A percentile compares a stretch with the other conserved stretches of the same genome.
Evolutionary conservation across 2,888 invertebrate genomes (phyloP).

Genomic region (Agonopterix heracliana): DNA sequence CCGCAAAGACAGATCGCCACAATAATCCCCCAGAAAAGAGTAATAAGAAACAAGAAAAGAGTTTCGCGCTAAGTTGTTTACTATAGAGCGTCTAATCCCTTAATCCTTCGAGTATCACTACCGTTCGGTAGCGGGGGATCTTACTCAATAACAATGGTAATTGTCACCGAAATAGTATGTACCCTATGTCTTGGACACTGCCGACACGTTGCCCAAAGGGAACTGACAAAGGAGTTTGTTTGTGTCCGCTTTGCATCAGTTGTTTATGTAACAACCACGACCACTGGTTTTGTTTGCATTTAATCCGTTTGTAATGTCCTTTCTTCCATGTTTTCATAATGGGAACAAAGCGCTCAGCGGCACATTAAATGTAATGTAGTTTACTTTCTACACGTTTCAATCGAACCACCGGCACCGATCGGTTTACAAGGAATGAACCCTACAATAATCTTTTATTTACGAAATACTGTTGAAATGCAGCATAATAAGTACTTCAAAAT

Average conservation of each 20-base stretch:
- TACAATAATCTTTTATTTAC: too few relatives aligned
- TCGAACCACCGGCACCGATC: too few relatives aligned
- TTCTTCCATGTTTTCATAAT: constrained; percentile 52
- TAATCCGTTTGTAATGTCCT: constrained; percentile 67
- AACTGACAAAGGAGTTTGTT: constrained; percentile 61
- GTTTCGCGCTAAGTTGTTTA: constrained; percentile 52
- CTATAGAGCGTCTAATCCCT: constrained; percentile 50
- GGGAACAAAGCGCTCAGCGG: constrained; percentile 33
- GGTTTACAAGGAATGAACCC: too few relatives aligned
- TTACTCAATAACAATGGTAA: constrained; percentile 46
- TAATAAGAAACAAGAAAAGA: constrained; percentile 32
- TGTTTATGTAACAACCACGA: constrained; percentile 59
- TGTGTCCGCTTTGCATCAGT: constrained; percentile 58
- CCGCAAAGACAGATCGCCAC: neutral
- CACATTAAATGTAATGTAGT: constrained; percentile 23
- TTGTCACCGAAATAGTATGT: constrained; percentile 52
- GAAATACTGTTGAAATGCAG: too few relatives aligned
- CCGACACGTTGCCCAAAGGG: constrained; percentile 32
- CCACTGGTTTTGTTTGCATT: constrained; percentile 61
- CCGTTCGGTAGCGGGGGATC: constrained; percentile 35
- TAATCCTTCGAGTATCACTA: constrained; percentile 64
- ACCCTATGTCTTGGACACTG: constrained; percentile 25
- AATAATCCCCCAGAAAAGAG: constrained; percentile 21
- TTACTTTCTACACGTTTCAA: constrained; percentile 9
- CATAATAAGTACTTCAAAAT: too few relatives aligned